Percentiles rank a stretch among this genome's conserved stretches.
Evolutionary conservation across 2,888 invertebrate genomes (phyloP).

Genomic region (Caenorhabditis afra): DNA sequence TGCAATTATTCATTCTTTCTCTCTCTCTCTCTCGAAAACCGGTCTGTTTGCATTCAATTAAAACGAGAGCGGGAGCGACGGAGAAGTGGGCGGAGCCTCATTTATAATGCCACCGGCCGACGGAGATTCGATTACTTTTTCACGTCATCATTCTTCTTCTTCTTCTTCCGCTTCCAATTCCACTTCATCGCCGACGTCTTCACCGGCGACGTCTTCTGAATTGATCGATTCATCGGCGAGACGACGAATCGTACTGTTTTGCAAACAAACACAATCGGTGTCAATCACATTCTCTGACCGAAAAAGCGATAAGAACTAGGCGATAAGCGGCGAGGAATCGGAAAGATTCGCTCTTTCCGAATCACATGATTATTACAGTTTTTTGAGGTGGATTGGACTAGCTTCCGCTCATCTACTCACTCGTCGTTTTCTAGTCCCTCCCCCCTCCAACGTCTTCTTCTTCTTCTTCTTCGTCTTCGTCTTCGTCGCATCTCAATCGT

Average conservation of each 20-base stretch:
- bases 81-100: slow-evolving; percentile 9
- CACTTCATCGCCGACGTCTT: no score
- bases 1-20: not conserved
- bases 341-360: no score
- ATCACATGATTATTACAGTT: no score
- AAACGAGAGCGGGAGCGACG: not conserved
- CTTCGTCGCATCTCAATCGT: not conserved
- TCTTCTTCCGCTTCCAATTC: slow-evolving; percentile 1
- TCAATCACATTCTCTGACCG: no score
- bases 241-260: no score
- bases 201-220: not conserved
- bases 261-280: no score
- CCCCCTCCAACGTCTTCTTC: slow-evolving; percentile 3
- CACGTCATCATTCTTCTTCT: slow-evolving; percentile 2
- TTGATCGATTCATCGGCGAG: no score
- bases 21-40: not conserved
- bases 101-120: slow-evolving; percentile 23
- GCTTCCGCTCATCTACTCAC: not conserved
- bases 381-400: no score
- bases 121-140: slow-evolving; percentile 2
- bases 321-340: no score
- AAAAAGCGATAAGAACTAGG: no score
- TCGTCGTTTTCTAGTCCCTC: slow-evolving; percentile 2
- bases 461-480: not conserved
- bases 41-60: slow-evolving; percentile 53